Evolutionary conservation across 2,888 invertebrate genomes (phyloP).

Genomic region (Trichacis sp.): DNA sequence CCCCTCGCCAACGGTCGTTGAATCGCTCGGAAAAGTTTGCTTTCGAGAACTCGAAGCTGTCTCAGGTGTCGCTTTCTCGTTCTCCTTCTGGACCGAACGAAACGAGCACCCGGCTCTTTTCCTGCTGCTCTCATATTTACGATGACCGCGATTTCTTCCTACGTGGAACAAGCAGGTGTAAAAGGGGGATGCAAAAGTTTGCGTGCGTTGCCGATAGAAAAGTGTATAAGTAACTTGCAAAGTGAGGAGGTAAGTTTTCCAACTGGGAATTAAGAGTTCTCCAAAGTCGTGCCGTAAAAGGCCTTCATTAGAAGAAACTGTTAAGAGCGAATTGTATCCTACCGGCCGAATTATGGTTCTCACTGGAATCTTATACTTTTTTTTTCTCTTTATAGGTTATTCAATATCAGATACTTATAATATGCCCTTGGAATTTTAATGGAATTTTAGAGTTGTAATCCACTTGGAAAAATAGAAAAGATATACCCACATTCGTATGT

Average conservation of each 20-base stretch:
- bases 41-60: slow-evolving; percentile 44
- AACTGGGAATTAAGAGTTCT: slow-evolving; percentile 34
- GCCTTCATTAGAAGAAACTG: slow-evolving; percentile 30
- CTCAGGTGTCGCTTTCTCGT: slow-evolving; percentile 37
- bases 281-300: slow-evolving; percentile 28
- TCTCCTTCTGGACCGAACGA: slow-evolving; percentile 22
- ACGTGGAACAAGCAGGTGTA: slow-evolving; percentile 31
- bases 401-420: too few relatives aligned
- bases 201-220: slow-evolving; percentile 32
- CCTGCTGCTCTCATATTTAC: slow-evolving; percentile 41
- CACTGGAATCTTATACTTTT: too few relatives aligned
- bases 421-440: too few relatives aligned
- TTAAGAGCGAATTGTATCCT: slow-evolving; percentile 29
- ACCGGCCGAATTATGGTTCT: slow-evolving; percentile 8
- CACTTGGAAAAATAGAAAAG: too few relatives aligned
- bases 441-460: too few relatives aligned
- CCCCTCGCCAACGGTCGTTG: slow-evolving; percentile 27
- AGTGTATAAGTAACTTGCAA: slow-evolving; percentile 27
- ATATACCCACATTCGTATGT: too few relatives aligned
- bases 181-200: slow-evolving; percentile 33
- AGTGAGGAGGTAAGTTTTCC: slow-evolving; percentile 19
- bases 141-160: slow-evolving; percentile 36
- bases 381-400: too few relatives aligned
- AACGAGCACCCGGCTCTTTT: slow-evolving; percentile 20
- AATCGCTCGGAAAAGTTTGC: slow-evolving; percentile 43